Percentiles rank a stretch among this genome's conserved stretches.
phyloP scores from a whole-genome alignment of 2,113 vertebrate genomes.

The Motacilla alba region DNA sequence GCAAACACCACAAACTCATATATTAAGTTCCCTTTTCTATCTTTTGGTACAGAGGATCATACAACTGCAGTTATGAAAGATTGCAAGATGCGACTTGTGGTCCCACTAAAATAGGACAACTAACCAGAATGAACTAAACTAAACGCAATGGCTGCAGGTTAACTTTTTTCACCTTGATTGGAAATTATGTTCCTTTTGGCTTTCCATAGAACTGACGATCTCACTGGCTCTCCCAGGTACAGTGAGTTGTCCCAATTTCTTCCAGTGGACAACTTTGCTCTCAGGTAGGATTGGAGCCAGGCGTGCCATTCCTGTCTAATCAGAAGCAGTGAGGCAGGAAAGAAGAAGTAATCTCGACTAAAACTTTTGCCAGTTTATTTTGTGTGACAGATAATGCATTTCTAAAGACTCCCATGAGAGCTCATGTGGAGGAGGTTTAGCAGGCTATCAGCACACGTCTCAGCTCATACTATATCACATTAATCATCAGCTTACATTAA shows the following conservation, averaged over 20 bases:
- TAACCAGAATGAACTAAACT: neutral
- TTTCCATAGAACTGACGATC: neutral
- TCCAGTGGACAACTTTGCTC: neutral
- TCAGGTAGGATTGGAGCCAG: neutral
- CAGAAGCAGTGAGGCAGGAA: neutral
- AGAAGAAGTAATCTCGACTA: neutral
- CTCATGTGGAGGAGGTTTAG: neutral
- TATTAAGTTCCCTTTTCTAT: neutral
- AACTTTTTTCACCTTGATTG: neutral
- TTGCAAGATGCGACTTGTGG: neutral
- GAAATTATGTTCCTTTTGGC: neutral
- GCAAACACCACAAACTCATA: neutral
- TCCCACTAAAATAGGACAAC: neutral
- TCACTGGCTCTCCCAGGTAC: neutral
- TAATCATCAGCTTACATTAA: constrained; percentile 39
- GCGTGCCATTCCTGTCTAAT: neutral
- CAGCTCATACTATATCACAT: neutral
- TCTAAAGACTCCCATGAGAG: neutral
- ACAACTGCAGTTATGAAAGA: neutral
- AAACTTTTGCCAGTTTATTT: constrained; percentile 31
- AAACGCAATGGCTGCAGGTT: neutral
- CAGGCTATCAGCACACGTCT: neutral
- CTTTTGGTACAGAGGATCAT: neutral
- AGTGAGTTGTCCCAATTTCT: neutral
- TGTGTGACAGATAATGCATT: neutral